A percentile compares a stretch with the other conserved stretches of the same genome.
These are phyloP conservation scores for Urocyon cinereoargenteus DNA, from an alignment of 2,797 vertebrate species.

Conservation along the genomic window DNA sequence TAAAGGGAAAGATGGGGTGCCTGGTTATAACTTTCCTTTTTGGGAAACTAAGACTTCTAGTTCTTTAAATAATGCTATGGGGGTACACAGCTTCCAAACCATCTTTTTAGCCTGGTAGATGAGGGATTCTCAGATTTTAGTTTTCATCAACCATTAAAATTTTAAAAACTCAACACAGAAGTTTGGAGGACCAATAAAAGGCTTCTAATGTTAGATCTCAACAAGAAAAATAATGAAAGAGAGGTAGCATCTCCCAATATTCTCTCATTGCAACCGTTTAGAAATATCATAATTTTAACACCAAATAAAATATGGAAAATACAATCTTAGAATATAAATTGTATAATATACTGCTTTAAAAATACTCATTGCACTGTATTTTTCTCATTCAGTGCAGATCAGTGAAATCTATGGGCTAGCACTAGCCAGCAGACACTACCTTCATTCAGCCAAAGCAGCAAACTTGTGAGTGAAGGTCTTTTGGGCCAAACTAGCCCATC, in stretches of 20 bases:
- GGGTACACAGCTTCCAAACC: neutral
- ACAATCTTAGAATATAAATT: neutral
- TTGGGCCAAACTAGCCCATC: neutral
- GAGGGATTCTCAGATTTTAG: neutral
- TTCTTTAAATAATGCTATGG: neutral
- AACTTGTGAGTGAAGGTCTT: neutral
- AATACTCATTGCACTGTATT: neutral
- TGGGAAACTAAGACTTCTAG: slow-evolving; percentile 4
- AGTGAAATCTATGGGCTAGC: neutral
- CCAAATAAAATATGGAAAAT: neutral
- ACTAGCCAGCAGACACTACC: neutral
- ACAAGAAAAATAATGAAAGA: neutral
- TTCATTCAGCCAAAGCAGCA: neutral
- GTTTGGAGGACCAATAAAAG: neutral
- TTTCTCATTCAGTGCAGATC: neutral
- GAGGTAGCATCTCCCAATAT: neutral
- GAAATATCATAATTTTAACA: slow-evolving; percentile 1
- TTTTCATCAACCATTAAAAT: neutral
- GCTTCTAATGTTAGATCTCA: neutral
- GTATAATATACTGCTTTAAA: neutral
- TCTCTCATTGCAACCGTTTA: neutral
- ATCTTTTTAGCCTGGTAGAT: neutral
- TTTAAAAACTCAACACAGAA: neutral
- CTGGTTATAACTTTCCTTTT: neutral
- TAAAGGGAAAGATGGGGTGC: neutral